Evolutionary conservation across 2,797 vertebrate genomes (phyloP), one percentile per base, ranked within the genome.

Genomic region (Pseudocheirus occidentalis): DNA sequence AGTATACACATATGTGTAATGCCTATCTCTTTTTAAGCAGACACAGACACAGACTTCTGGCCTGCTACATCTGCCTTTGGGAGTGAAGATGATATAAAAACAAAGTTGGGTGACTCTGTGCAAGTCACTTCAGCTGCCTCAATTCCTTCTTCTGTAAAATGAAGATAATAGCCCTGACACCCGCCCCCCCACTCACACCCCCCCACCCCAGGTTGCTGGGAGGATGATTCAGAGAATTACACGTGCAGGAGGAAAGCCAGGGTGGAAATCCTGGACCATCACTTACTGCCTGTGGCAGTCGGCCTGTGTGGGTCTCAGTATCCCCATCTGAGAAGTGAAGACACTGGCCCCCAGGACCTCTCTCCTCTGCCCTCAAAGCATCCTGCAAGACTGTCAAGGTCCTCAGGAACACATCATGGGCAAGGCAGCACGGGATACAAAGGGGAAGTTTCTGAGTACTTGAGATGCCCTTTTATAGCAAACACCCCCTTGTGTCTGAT

Each of bases 181-280:
- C 2, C 3, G 0, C 52, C 52, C 52, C 0, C 2, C 3, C 3
- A 4, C 52, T 5, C 0, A 21, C 16, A n/a, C 2, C 3, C 3
- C 52, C 52, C 52, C 0, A 21, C 16, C 66, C 18, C 16, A 2
- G 18, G 18, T 24, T 0, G n/a, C 46, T 40, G n/a, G 9, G 5
- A 81, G 66, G 6, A 46, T 46, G 16, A 46, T 10, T 87, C 21
- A 46, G 40, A 87, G 40, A 50, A 87, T 4, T 0, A 5, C 0
- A 40, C 1, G 24, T 27, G 66, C 18, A 50, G 21, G 40, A 24
- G 46, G 21, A 50, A 87, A 16, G 9, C 40, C 40, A 11, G 40
- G 3, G 3, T 87, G 73, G n/a, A 87, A 87, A 50, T 50, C 40
- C n/a, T 87, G 73, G 9, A 27, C 2, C 40, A 13, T 73, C 18